Evolutionary conservation across 2,888 invertebrate genomes (phyloP), one percentile per base, ranked within the genome.

Genomic region (Mechanitis mazaeus): DNA sequence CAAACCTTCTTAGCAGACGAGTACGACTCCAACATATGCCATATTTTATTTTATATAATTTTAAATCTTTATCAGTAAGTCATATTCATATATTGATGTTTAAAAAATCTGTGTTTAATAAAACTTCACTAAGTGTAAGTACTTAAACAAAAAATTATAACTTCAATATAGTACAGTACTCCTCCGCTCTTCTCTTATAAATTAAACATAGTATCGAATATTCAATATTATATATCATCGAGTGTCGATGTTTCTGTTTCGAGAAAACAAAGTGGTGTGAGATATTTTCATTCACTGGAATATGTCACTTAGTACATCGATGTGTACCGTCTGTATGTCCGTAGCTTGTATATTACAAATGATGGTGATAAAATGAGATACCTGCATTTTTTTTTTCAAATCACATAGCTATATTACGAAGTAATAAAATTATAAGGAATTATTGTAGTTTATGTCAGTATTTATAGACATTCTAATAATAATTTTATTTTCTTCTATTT

Each of bases 181-280:
- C 42, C 6, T 9, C 42, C 66, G 65, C 66, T 50, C 5, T 33
- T 3, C 9, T 45, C 63, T 68, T 45, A 1, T 72, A 28, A 64
- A 70, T 76, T 76, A 33, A 0, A 60, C 76, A 73, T 68, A 38
- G 63, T 59, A 38, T 58, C 53, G 72, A 72, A 70, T 68, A 76
- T 75, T 75, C 74, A 79, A 77, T 77, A 77, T 73, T 72, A 76
- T 73, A 78, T 77, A 84, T 83, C 80, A 80, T 77, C 79, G 75
- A 77, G 81, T 77, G 79, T 79, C 79, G 75, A 79, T 80, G 79
- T 78, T 76, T 76, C 77, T 78, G 77, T 80, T 78, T 75, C 75
- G 74, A 69, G 67, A 70, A 71, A 71, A 83, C 81, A 81, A 81
- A 81, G 77, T 79, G 78, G 77, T 77, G 79, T 75, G 71, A 76